Percentiles rank a stretch among this genome's conserved stretches.
These are phyloP conservation scores for Cyphomyrus plagiostoma DNA, from an alignment of 2,113 vertebrate species.

Conservation along the genomic window DNA sequence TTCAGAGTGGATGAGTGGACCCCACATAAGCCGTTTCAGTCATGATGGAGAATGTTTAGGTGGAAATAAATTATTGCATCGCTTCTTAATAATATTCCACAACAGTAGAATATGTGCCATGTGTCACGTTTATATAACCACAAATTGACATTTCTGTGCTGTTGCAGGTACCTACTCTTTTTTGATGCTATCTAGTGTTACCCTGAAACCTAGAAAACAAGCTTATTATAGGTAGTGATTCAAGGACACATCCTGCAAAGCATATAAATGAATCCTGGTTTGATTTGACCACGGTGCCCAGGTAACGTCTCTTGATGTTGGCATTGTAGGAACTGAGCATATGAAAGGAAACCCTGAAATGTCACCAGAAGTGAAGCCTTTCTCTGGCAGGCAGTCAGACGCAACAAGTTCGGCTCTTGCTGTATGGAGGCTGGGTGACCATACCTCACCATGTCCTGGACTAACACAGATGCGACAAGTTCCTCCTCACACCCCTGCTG, in stretches of 20 bases:
- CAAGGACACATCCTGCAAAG: neutral
- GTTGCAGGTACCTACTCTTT: neutral
- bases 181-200: neutral
- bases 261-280: neutral
- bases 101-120: neutral
- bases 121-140: neutral
- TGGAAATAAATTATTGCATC: neutral
- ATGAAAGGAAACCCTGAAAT: neutral
- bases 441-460: neutral
- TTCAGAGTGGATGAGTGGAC: neutral
- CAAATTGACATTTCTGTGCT: neutral
- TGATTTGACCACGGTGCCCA: neutral
- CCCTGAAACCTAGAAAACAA: neutral
- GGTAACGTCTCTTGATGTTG: neutral
- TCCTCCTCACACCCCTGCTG: neutral
- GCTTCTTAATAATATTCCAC: neutral
- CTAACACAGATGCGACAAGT: neutral
- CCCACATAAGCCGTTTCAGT: neutral
- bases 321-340: neutral
- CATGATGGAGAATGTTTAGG: neutral
- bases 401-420: neutral
- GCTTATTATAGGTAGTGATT: neutral
- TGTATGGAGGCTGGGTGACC: neutral
- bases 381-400: neutral
- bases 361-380: neutral